Conservation (phyloP, 2,888 invertebrate species). For the Euzetes globulus region DNA sequence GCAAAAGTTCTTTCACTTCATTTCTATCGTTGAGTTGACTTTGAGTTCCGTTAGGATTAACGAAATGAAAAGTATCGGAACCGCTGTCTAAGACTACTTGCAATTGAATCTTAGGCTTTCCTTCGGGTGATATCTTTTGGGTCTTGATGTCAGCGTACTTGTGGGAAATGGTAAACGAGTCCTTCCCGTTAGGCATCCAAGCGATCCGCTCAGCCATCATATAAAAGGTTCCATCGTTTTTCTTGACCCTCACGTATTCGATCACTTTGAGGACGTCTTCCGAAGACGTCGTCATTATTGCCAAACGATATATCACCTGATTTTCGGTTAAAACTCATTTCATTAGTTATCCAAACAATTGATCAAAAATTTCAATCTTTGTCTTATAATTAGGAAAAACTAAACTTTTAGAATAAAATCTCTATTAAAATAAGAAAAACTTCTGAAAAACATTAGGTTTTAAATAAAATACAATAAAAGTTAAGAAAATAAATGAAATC, state of each 20-base stretch:
- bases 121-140: slow-evolving; percentile 90
- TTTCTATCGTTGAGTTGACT: slow-evolving; percentile 83
- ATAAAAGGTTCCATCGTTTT: slow-evolving; percentile 89
- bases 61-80: slow-evolving; percentile 95
- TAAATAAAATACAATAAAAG: neutral
- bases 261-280: slow-evolving; percentile 93
- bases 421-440: neutral
- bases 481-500: neutral
- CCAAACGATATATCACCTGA: no score
- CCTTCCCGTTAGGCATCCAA: slow-evolving; percentile 86
- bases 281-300: slow-evolving; percentile 58
- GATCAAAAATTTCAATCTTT: no score
- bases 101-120: slow-evolving; percentile 94
- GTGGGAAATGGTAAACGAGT: slow-evolving; percentile 85
- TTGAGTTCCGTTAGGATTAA: slow-evolving; percentile 71
- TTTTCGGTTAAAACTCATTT: neutral
- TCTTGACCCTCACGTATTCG: slow-evolving; percentile 84
- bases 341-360: no score
- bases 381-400: neutral
- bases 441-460: neutral
- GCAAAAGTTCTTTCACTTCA: slow-evolving; percentile 81
- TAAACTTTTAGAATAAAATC: neutral
- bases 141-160: slow-evolving; percentile 91
- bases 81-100: slow-evolving; percentile 90
- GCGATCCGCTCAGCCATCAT: slow-evolving; percentile 92